These are phyloP conservation scores for Pheucticus melanocephalus DNA, from an alignment of 2,113 vertebrate species.

Conservation along the genomic window DNA sequence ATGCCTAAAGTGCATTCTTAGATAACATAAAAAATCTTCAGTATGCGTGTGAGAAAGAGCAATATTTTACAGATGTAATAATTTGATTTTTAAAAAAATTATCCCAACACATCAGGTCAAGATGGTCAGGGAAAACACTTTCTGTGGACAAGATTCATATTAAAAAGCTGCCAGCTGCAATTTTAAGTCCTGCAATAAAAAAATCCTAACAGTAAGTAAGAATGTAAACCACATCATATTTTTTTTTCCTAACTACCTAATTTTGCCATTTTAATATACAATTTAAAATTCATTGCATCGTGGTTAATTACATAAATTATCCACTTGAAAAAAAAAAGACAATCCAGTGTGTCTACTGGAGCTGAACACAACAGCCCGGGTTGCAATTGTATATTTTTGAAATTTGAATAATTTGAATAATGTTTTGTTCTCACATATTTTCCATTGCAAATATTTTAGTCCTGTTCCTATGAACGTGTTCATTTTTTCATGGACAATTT, in stretches of 20 bases:
- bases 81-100: not conserved
- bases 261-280: conserved; percentile 16
- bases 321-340: conserved; percentile 5
- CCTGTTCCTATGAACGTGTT: not conserved
- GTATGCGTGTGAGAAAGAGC: not conserved
- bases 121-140: not conserved
- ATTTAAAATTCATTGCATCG: conserved; percentile 3
- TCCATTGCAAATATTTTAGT: not conserved
- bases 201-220: not conserved
- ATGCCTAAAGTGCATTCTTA: not conserved
- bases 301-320: conserved; percentile 45
- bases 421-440: not conserved
- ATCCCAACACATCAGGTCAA: not conserved
- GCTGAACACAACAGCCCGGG: not conserved
- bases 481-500: not conserved
- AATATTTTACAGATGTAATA: not conserved
- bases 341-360: not conserved
- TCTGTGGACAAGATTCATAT: not conserved
- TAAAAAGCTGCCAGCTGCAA: not conserved
- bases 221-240: not conserved
- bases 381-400: not conserved
- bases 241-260: conserved; percentile 22
- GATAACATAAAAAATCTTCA: not conserved
- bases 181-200: not conserved
- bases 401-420: not conserved